Evolutionary conservation across 1,140 invertebrate species (phyloP), one percentile per base, ranked within the genome.

Genomic region (Calliphora vicina): DNA sequence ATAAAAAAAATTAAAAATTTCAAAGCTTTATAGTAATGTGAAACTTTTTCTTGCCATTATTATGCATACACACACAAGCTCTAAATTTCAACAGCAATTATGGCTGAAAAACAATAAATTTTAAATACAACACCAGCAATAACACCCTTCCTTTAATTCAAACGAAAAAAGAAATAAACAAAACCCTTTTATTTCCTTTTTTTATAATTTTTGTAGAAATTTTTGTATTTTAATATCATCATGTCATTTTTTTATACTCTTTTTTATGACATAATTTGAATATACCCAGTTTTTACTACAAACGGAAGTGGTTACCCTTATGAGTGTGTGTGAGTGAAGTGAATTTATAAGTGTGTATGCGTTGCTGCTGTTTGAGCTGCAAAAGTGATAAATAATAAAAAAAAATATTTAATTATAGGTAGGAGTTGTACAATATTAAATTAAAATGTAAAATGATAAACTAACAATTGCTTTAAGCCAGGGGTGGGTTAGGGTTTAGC

Each of bases 341-440:
- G 45, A n/a, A n/a, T n/a, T n/a, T n/a, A n/a, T n/a, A n/a, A 12
- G 45, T 50, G 45, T 50, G 45, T n/a, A 12, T 50, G 35, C 10
- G 35, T 35, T 5, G 35, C 35, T 35, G 35, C 6, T 17, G 50
- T 17, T 57, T 57, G 13, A 6, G 50, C 2, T 57, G n/a, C 1
- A 67, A 67, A 67, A 67, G 61, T 67, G 61, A 67, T 67, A 67
- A 67, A 67, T 67, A 25, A 67, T 67, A 67, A 67, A 67, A 67
- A 67, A n/a, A n/a, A n/a, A n/a, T n/a, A 67, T 67, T 25, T 67
- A 67, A 67, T 67, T 67, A 67, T 67, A 25, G 61, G 61, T 67
- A 67, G 15, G 25, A 67, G 61, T 67, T 67, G 61, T 67, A 67
- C 25, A 23, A 67, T 67, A 67, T 67, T 17, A 67, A 10, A 67